Evolutionary conservation across 1,140 invertebrate genomes (phyloP), one percentile per base, ranked within the genome.

Genomic region (Pachyrhynchus sulphureomaculatus): DNA sequence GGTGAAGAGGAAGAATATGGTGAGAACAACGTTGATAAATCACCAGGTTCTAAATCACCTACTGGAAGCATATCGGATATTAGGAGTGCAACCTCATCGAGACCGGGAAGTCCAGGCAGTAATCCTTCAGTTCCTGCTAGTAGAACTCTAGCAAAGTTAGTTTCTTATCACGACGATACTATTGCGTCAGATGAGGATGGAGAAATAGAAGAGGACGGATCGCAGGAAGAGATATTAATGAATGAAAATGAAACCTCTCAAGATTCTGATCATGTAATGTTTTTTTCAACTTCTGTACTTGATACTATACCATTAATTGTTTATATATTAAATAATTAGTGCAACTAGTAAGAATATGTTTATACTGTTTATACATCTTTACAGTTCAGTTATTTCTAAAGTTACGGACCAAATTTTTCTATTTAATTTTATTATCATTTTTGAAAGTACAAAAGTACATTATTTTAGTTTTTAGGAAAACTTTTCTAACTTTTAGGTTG

Each of bases 121-220:
- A 69, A 68, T n/a, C 51, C 68, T 6, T 57, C 64, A n/a, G 52
- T 72, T 4, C 68, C 57, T 56, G 67, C 75, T 21, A 73, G 68
- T 17, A 54, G 68, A 26, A 75, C 64, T 45, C 62, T 76, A 5
- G 69, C 72, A 8, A 75, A 71, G 66, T 75, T 91, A 65, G 88
- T 91, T 32, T 91, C 88, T 17, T 91, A 91, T 70, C 86, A 89
- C 69, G 89, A 92, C 74, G 89, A 91, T 71, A 86, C 86, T 4
- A 73, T 90, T 34, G 85, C 90, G n/a, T 91, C 89, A 3, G 87
- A 89, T 64, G 90, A 91, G 64, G 89, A 90, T 60, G 82, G 81
- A 26, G 71, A 76, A 60, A 37, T 47, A 49, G 64, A 60, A 18
- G 67, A 72, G 37, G 61, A 64, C 18, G 44, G 61, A 17, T 66